Evolutionary conservation across 37 sponge, comb jelly and placozoan species (phyloP).

Genomic region (Agelas oroides): DNA sequence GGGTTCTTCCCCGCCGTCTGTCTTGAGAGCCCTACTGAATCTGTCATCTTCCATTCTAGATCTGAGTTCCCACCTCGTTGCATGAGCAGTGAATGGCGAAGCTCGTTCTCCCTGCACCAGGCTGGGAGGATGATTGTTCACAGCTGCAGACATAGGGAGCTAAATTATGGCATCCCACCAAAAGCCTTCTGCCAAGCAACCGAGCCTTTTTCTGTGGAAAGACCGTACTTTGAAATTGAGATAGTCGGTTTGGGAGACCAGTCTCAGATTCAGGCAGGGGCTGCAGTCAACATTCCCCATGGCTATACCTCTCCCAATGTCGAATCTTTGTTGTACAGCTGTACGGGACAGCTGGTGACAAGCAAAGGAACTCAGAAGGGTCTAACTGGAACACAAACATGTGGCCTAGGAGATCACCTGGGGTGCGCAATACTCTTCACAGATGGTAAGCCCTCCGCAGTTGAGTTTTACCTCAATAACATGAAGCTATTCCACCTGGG

Average conservation of each 20-base stretch:
- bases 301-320: slow-evolving; percentile 1
- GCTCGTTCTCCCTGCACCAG: slow-evolving; percentile 43
- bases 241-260: slow-evolving; percentile 1
- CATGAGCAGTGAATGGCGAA: slow-evolving; percentile 37
- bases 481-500: slow-evolving; percentile 1
- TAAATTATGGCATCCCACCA: not conserved
- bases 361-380: slow-evolving; percentile 4
- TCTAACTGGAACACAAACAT: slow-evolving; percentile 10
- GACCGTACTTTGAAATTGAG: slow-evolving; percentile 63
- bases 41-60: slow-evolving; percentile 24
- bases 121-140: slow-evolving; percentile 42
- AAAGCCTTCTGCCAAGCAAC: slow-evolving; percentile 44
- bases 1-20: slow-evolving; percentile 71
- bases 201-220: slow-evolving; percentile 20
- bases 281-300: slow-evolving; percentile 16
- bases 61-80: slow-evolving; percentile 33
- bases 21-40: slow-evolving; percentile 48
- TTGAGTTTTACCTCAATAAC: slow-evolving; percentile 54
- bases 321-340: slow-evolving; percentile 46
- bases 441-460: not conserved
- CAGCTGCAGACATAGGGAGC: slow-evolving; percentile 13
- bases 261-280: slow-evolving; percentile 42
- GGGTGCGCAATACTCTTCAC: slow-evolving; percentile 31
- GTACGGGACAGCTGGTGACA: slow-evolving; percentile 43
- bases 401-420: slow-evolving; percentile 54